phyloP scores from a whole-genome alignment of 2,113 vertebrate species.

The Saguinus imperator region DNA sequence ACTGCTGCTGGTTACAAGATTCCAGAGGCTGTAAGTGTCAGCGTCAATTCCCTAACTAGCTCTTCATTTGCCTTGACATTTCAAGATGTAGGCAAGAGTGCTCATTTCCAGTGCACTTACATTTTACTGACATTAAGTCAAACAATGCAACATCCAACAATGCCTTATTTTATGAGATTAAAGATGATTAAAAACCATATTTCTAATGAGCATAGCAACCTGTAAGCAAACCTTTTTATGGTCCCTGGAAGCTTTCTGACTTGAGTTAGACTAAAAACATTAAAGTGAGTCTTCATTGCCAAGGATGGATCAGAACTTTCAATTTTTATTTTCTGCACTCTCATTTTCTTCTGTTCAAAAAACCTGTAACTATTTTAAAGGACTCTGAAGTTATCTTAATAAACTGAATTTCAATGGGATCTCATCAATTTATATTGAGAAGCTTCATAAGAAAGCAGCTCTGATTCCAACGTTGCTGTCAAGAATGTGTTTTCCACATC shows the following conservation, averaged over 20 bases:
- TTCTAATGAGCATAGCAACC: not conserved
- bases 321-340: not conserved
- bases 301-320: constrained; percentile 1
- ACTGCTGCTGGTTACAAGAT: not conserved
- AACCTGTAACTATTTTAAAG: constrained; percentile 15
- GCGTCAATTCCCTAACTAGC: not conserved
- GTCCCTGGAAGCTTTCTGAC: not conserved
- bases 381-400: not conserved
- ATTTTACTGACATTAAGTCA: not conserved
- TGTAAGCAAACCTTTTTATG: not conserved
- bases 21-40: not conserved
- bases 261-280: not conserved
- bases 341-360: not conserved
- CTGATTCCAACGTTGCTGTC: not conserved
- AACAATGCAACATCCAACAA: not conserved
- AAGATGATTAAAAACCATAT: not conserved
- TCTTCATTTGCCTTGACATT: not conserved
- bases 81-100: not conserved
- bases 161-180: not conserved
- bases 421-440: not conserved
- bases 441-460: not conserved
- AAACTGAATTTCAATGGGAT: not conserved
- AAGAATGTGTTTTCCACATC: constrained; percentile 1
- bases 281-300: not conserved
- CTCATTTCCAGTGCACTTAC: not conserved